These are phyloP conservation scores for Piezodorus guildinii DNA, from an alignment of 1,140 invertebrate species.

Conservation along the genomic window DNA sequence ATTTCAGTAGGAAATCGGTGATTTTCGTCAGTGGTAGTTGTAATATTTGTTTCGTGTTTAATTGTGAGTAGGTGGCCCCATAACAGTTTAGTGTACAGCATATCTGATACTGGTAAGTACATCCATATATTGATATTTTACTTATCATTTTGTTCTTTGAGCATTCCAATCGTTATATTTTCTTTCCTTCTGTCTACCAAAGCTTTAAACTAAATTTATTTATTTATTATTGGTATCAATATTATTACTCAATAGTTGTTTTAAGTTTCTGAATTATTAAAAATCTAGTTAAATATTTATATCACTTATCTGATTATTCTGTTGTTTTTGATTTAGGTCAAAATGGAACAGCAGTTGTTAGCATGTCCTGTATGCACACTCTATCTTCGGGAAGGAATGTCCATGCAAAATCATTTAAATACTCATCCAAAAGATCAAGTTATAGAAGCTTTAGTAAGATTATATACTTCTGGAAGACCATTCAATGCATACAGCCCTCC, in stretches of 20 bases:
- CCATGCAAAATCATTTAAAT: slow-evolving; percentile 61
- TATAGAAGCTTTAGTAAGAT: slow-evolving; percentile 60
- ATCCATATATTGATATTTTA: too few relatives aligned
- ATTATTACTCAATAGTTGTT: too few relatives aligned
- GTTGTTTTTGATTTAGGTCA: slow-evolving; percentile 4
- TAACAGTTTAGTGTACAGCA: background rate
- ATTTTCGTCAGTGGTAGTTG: background rate
- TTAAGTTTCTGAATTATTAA: too few relatives aligned
- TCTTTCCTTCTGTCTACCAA: too few relatives aligned
- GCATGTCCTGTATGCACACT: slow-evolving; percentile 69
- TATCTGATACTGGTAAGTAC: too few relatives aligned
- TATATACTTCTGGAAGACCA: slow-evolving; percentile 29
- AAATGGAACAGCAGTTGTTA: slow-evolving; percentile 16
- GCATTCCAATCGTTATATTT: too few relatives aligned
- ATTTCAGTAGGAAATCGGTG: background rate
- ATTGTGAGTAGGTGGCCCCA: slow-evolving; percentile 1
- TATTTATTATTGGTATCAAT: too few relatives aligned
- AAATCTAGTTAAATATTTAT: too few relatives aligned
- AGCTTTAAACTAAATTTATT: too few relatives aligned
- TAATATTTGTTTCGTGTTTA: background rate
- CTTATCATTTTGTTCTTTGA: background rate
- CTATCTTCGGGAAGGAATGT: slow-evolving; percentile 66
- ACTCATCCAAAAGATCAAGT: slow-evolving; percentile 75
- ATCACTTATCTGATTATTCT: background rate
- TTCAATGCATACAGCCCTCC: background rate